Percentiles rank a stretch among this genome's conserved stretches.
Evolutionary conservation across 2,888 invertebrate species (phyloP).

Genomic region (Habroteleia sp.): DNA sequence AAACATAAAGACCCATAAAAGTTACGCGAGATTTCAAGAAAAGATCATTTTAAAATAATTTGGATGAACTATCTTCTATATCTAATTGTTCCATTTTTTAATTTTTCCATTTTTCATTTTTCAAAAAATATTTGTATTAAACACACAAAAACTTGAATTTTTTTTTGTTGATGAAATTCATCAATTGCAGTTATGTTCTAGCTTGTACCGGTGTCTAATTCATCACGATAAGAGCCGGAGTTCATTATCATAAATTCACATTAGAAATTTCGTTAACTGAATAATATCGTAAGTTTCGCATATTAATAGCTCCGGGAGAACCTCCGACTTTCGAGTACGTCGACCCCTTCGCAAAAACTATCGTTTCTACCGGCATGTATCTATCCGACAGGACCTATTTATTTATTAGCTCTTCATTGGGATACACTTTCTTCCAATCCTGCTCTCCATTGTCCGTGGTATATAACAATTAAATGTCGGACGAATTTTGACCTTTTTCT

Average conservation of each 20-base stretch:
- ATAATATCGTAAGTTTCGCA: constrained; percentile 71
- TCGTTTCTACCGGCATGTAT: constrained; percentile 50
- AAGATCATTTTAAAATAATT: no score
- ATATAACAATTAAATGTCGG: constrained; percentile 38
- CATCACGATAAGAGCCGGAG: constrained; percentile 13
- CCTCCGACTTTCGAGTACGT: constrained; percentile 78
- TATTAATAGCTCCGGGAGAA: constrained; percentile 74
- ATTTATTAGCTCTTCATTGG: constrained; percentile 36
- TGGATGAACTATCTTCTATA: no score
- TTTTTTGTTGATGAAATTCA: constrained; percentile 4
- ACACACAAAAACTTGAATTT: no score
- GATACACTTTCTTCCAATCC: constrained; percentile 36
- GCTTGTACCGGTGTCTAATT: constrained; percentile 9
- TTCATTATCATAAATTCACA: constrained; percentile 74
- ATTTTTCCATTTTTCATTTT: no score
- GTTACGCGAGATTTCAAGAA: no score
- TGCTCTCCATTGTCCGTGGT: constrained; percentile 50
- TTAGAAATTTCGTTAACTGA: constrained; percentile 77
- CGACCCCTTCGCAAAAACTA: constrained; percentile 70
- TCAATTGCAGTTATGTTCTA: not conserved
- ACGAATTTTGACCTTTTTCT: constrained; percentile 8
- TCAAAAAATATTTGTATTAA: no score
- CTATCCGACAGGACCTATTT: constrained; percentile 51
- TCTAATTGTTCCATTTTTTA: no score
- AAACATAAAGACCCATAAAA: no score